Conservation (phyloP, 2,113 vertebrate genomes). For the Cricetomys ansorgei region DNA sequence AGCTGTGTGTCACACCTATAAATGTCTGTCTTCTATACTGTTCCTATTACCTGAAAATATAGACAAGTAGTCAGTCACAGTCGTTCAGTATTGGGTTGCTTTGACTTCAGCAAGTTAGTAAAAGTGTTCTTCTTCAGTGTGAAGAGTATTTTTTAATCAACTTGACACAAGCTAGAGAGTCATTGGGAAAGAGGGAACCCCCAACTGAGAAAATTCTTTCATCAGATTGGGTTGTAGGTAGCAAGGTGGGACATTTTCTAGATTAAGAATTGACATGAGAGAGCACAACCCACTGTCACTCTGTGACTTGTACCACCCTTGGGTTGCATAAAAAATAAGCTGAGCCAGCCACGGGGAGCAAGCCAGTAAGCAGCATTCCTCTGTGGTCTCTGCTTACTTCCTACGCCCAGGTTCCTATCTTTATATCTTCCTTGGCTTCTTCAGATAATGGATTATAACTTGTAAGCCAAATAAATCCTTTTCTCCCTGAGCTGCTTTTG, state of each 20-base stretch:
- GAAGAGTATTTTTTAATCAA: not conserved
- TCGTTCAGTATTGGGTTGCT: not conserved
- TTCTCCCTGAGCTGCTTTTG: not conserved
- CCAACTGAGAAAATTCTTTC: not conserved
- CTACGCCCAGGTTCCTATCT: not conserved
- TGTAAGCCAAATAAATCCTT: not conserved
- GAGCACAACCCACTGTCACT: not conserved
- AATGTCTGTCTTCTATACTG: not conserved
- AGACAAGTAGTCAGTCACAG: not conserved
- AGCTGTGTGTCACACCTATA: not conserved
- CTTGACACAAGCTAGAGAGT: not conserved
- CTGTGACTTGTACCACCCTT: not conserved
- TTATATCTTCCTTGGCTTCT: not conserved
- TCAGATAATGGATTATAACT: not conserved
- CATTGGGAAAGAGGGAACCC: not conserved
- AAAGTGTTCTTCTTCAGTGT: not conserved
- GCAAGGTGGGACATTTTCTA: not conserved
- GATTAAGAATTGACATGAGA: not conserved
- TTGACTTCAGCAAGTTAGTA: not conserved
- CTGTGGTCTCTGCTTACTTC: not conserved
- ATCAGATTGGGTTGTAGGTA: not conserved
- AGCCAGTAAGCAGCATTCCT: not conserved
- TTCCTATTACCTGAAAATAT: not conserved
- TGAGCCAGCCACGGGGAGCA: not conserved
- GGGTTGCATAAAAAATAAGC: not conserved